phyloP scores from a whole-genome alignment of 2,797 vertebrate genomes.

The Limnodromus scolopaceus region DNA sequence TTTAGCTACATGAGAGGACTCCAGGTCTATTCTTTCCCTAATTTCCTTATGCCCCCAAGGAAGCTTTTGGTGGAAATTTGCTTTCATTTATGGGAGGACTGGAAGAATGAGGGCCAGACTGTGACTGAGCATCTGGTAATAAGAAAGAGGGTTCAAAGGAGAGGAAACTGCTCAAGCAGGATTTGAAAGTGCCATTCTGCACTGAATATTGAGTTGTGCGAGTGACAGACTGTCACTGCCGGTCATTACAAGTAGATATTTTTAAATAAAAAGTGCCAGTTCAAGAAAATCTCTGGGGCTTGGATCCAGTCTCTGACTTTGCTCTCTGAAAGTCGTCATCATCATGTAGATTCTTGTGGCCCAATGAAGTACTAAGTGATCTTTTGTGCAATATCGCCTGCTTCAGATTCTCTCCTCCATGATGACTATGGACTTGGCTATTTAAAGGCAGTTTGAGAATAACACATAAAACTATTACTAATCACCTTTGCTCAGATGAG shows the following conservation, averaged over 20 bases:
- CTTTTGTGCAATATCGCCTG: not conserved
- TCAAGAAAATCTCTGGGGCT: not conserved
- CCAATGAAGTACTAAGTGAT: not conserved
- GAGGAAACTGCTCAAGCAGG: conserved; percentile 8
- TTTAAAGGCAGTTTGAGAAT: not conserved
- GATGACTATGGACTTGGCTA: not conserved
- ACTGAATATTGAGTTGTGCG: not conserved
- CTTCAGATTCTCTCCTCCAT: not conserved
- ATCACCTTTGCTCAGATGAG: not conserved
- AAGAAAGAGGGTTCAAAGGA: conserved; percentile 27
- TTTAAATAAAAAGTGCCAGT: not conserved
- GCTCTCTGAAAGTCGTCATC: not conserved
- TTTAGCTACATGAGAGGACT: not conserved
- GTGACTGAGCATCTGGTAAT: conserved; percentile 43
- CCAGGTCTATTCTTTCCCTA: not conserved
- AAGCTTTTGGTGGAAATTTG: conserved; percentile 45
- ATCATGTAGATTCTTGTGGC: not conserved
- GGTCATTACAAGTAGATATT: not conserved
- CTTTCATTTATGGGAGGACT: conserved; percentile 12
- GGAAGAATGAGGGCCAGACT: not conserved
- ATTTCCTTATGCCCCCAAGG: conserved; percentile 43
- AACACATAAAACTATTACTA: not conserved
- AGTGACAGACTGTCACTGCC: not conserved
- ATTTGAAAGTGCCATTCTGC: not conserved
- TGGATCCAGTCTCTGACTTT: not conserved